These are phyloP conservation scores for Cantharis rustica DNA, from an alignment of 2,888 invertebrate species.

Conservation along the genomic window DNA sequence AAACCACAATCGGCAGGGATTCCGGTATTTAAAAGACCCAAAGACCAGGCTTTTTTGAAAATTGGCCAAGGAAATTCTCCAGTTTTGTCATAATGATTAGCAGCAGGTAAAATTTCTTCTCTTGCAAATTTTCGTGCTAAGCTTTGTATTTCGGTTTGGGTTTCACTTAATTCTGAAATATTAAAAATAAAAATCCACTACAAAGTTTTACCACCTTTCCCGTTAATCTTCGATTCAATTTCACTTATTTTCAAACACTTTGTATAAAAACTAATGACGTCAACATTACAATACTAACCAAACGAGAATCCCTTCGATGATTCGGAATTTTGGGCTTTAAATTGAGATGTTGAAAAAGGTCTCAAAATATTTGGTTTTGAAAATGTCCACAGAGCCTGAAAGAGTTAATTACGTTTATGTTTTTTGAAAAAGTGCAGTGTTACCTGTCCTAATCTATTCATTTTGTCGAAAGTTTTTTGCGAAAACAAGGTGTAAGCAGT, in stretches of 20 bases:
- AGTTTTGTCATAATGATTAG: constrained; percentile 84
- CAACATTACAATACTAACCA: not conserved
- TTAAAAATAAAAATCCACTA: not conserved
- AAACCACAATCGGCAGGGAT: constrained; percentile 79
- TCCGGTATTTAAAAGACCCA: constrained; percentile 87
- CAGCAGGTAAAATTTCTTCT: constrained; percentile 91
- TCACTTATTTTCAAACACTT: not conserved
- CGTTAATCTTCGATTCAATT: not conserved
- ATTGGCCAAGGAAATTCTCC: constrained; percentile 96
- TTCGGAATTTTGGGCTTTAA: not conserved
- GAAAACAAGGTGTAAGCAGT: not conserved
- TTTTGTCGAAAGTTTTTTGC: not conserved
- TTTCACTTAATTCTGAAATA: constrained; percentile 65
- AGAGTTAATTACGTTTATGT: not conserved
- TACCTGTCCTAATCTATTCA: not conserved
- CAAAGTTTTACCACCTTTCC: not conserved
- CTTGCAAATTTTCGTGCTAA: constrained; percentile 86
- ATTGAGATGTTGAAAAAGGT: not conserved
- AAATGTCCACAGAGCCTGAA: not conserved
- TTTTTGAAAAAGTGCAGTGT: not conserved
- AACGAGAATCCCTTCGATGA: not conserved
- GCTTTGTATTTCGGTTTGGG: constrained; percentile 78
- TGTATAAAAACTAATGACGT: not conserved
- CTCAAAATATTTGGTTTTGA: not conserved
- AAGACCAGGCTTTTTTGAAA: constrained; percentile 89